Evolutionary conservation across 2,888 invertebrate genomes (phyloP), one percentile per base, ranked within the genome.

Genomic region (Dyspetes luteomarginatus): DNA sequence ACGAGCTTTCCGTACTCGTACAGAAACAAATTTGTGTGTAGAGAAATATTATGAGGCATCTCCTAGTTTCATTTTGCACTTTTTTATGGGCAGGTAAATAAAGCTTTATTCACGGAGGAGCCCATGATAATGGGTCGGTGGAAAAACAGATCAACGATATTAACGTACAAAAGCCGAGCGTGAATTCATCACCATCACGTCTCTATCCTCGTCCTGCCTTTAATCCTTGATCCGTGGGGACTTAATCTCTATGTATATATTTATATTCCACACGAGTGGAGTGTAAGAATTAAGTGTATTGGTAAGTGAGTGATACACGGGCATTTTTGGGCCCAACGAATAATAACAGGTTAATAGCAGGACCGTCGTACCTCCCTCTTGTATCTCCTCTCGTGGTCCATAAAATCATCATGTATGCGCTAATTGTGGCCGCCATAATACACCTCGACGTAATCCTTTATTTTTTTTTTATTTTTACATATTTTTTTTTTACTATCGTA

Each of bases 281-380:
- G 15, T 26, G 55, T 28, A 41, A 48, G 41, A 30, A 24, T 60
- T 17, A 22, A 26, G 22, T 36, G 19, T 24, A 55, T 64, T 2
- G 48, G 64, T 83, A 82, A 78, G 86, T 88, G 87, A 90, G 86
- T 88, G 88, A 88, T 88, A 89, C 87, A 89, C 86, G 88, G 86
- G 87, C 86, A 87, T 87, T 87, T 78, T 89, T 85, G 86, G 88
- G 79, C 85, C 85, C 62, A 45, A 86, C 86, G 83, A 87, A 88
- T 91, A 91, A 91, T 91, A 90, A 91, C 90, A 90, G 90, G 90
- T 89, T 90, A 89, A 88, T 88, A 88, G 83, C 86, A 55, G 82
- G 82, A 83, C 85, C 85, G 82, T 81, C 87, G 82, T n/a, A n/a
- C 83, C 86, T 78, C 62, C 72, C 78, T 76, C 77, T 64, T 67